Evolutionary conservation across 1,140 invertebrate species (phyloP).

Genomic region (Geopemphigus sp.): DNA sequence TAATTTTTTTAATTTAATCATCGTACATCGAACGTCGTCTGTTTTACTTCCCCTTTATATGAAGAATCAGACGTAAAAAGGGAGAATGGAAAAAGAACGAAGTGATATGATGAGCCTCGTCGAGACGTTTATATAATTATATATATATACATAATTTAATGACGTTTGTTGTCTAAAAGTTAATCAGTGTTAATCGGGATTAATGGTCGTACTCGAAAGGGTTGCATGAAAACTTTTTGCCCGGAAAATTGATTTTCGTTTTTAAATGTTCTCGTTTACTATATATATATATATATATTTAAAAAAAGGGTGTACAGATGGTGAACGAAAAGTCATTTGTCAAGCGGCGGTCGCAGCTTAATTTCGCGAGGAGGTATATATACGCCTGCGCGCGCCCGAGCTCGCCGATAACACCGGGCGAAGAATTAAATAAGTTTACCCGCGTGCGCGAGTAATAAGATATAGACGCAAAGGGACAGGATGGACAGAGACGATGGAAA

Average conservation of each 20-base stretch:
- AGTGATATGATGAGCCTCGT: not conserved
- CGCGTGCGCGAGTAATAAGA: too few species aligned
- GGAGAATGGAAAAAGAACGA: not conserved
- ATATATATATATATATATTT: slow-evolving; percentile 13
- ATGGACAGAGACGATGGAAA: not conserved
- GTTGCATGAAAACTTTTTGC: slow-evolving; percentile 37
- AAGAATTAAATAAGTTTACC: slow-evolving; percentile 44
- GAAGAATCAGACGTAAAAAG: not conserved
- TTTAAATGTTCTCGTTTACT: slow-evolving; percentile 22
- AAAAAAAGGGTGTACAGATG: slow-evolving; percentile 48
- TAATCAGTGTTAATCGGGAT: slow-evolving; percentile 50
- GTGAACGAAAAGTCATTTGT: slow-evolving; percentile 48
- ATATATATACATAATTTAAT: not conserved
- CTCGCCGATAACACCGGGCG: slow-evolving; percentile 40
- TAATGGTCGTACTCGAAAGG: slow-evolving; percentile 40
- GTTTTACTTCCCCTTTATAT: too few species aligned
- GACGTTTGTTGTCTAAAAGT: slow-evolving; percentile 48
- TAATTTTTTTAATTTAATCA: too few species aligned
- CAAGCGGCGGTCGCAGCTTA: slow-evolving; percentile 41
- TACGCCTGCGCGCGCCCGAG: not conserved
- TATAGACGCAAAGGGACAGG: not conserved
- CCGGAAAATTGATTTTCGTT: slow-evolving; percentile 48
- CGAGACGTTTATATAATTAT: slow-evolving; percentile 45
- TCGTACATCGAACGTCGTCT: too few species aligned
- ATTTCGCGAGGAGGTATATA: slow-evolving; percentile 38